Base-by-base conservation (phyloP, 2,113 vertebrate genomes). In the Machaerirhynchus nigripectus region DNA sequence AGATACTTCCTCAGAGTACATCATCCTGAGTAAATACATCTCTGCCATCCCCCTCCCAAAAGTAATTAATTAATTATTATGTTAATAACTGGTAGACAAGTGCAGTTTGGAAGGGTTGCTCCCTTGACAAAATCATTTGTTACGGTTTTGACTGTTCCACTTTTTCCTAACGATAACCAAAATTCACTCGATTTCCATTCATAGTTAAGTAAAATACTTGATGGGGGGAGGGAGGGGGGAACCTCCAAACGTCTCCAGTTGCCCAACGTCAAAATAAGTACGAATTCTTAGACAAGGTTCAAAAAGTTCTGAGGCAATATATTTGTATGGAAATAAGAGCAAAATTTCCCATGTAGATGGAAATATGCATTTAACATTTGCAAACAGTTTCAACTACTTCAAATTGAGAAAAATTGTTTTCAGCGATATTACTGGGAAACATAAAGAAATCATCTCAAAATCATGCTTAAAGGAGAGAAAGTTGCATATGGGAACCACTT, bases 381-480 rank as follows among this genome's bases (percentile, higher is more conserved):
- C 26, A 84, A 67, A 56, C 31, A 78, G 50, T 46, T 94, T 77
- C 57, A 90, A 39, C 37, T 90, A n/a, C 35, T 96, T 96, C 44
- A 91, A 87, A 82, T 42, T 35, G 47, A 78, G 37, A 56, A 78
- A 84, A 79, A 84, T 53, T 65, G 21, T 57, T 87, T 79, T 68
- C 56, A 76, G 46, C 40, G 40, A 16, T 59, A 15, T 59, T 89
- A 53, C 23, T 90, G 76, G 35, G 67, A 79, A 87, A 84, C 68
- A 46, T 37, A 30, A 67, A 83, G 65, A 80, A 33, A 44, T 13
- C 2, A 37, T 39, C 81, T 74, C 24, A n/a, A 76, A 87, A 40
- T 64, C 53, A 65, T n/a, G 9, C 35, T 79, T 85, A 40, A 71
- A 47, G 28, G n/a, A 89, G 69, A 84, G 42, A 47, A 89, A n/a